These are phyloP conservation scores for Mellilla xanthometata DNA, from an alignment of 2,888 invertebrate genomes.

Conservation along the genomic window DNA sequence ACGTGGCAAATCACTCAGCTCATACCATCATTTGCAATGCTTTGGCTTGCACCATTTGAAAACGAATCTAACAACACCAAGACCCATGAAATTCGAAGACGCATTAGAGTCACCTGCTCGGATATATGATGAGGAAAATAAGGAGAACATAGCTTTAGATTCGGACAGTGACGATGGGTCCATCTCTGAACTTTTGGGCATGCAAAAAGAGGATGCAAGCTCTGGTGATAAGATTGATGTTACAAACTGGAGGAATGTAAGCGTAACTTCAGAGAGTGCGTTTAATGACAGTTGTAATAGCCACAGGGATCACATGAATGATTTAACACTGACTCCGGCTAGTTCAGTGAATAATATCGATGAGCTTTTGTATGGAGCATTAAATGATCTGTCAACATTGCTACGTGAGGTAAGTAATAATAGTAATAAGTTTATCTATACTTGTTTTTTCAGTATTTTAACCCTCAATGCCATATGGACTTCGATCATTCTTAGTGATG, in stretches of 20 bases:
- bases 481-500: too few relatives aligned
- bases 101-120: slow-evolving; percentile 22
- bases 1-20: slow-evolving; percentile 69
- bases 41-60: slow-evolving; percentile 65
- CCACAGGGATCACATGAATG: slow-evolving; percentile 8
- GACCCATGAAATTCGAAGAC: neutral
- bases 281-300: slow-evolving; percentile 48
- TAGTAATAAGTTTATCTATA: too few relatives aligned
- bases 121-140: slow-evolving; percentile 69
- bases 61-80: slow-evolving; percentile 22
- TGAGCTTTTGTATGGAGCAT: slow-evolving; percentile 66
- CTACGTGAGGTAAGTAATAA: slow-evolving; percentile 68
- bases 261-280: slow-evolving; percentile 51
- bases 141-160: slow-evolving; percentile 74
- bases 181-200: slow-evolving; percentile 57
- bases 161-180: slow-evolving; percentile 69
- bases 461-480: too few relatives aligned
- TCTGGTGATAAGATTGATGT: slow-evolving; percentile 29
- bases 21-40: slow-evolving; percentile 79
- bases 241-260: slow-evolving; percentile 59
- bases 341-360: slow-evolving; percentile 46
- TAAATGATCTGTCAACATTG: slow-evolving; percentile 77
- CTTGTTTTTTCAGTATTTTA: too few relatives aligned
- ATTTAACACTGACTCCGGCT: slow-evolving; percentile 47
- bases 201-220: slow-evolving; percentile 21